phyloP scores from a whole-genome alignment of 2,113 vertebrate species.

The Gadus macrocephalus region DNA sequence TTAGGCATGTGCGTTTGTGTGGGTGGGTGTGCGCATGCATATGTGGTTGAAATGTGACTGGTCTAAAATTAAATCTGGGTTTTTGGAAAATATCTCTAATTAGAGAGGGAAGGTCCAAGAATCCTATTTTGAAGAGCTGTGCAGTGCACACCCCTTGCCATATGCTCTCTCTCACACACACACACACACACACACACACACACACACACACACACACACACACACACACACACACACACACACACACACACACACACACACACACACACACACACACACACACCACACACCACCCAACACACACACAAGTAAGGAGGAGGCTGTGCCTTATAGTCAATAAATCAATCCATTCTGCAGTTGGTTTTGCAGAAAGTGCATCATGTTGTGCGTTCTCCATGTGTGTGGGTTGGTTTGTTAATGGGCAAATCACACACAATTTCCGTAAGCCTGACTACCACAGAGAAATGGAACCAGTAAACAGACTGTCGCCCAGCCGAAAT shows the following conservation, averaged over 20 bases:
- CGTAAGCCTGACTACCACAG: conserved; percentile 28
- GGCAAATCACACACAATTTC: conserved; percentile 21
- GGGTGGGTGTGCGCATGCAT: background rate
- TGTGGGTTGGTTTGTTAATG: background rate
- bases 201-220: conserved; percentile 36
- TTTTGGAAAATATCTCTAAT: conserved; percentile 79
- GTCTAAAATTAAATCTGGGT: conserved; percentile 79
- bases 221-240: conserved; percentile 25
- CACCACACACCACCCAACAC: conserved; percentile 34
- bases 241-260: conserved; percentile 21
- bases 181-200: conserved; percentile 12
- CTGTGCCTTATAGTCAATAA: too few species aligned
- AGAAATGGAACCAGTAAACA: conserved; percentile 45
- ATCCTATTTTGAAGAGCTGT: conserved; percentile 71
- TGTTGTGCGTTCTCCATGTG: conserved; percentile 12
- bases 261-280: conserved; percentile 15
- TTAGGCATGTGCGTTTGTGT: background rate
- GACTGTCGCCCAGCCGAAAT: conserved; percentile 19
- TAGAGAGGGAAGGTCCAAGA: conserved; percentile 68
- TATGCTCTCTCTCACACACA: conserved; percentile 40
- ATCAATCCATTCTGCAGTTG: background rate
- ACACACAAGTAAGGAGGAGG: conserved; percentile 14
- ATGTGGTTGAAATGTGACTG: conserved; percentile 60
- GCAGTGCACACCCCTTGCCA: conserved; percentile 70
- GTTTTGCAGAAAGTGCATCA: conserved; percentile 21